Conservation (phyloP, 2,113 vertebrate species). For the Onychostoma macrolepis region DNA sequence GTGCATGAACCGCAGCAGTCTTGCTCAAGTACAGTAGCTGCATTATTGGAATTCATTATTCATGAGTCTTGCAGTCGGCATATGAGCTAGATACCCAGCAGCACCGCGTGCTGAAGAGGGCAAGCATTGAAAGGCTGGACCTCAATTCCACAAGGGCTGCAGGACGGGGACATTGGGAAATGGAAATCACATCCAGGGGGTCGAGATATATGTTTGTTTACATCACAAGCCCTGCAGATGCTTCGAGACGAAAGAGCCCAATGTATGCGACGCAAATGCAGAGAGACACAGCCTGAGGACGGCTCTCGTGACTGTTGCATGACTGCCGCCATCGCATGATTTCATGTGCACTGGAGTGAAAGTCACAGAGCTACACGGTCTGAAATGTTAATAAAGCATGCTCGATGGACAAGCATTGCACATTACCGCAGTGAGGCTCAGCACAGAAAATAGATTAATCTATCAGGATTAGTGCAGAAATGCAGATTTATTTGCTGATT, state of each 20-base stretch:
- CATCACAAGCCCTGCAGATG: not conserved
- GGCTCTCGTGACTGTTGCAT: constrained; percentile 29
- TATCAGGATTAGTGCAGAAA: constrained; percentile 24
- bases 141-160: not conserved
- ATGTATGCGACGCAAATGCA: constrained; percentile 58
- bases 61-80: constrained; percentile 72
- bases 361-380: constrained; percentile 6
- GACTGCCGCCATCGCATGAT: constrained; percentile 16
- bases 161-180: not conserved
- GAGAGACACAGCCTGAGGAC: constrained; percentile 57
- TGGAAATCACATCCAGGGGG: constrained; percentile 57
- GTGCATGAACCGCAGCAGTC: constrained; percentile 63
- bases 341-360: constrained; percentile 21
- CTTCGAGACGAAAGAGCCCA: constrained; percentile 45
- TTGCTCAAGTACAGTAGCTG: constrained; percentile 67
- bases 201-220: not conserved
- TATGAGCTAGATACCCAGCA: constrained; percentile 59
- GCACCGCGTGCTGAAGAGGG: constrained; percentile 50
- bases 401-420: not conserved
- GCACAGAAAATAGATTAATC: constrained; percentile 24
- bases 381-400: constrained; percentile 30
- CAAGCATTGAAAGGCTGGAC: not conserved
- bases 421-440: not conserved
- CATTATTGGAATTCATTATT: constrained; percentile 78
- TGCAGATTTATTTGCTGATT: constrained; percentile 36